Base-by-base conservation (phyloP, 1,140 invertebrate species). In the Pachypsylla venusta region DNA sequence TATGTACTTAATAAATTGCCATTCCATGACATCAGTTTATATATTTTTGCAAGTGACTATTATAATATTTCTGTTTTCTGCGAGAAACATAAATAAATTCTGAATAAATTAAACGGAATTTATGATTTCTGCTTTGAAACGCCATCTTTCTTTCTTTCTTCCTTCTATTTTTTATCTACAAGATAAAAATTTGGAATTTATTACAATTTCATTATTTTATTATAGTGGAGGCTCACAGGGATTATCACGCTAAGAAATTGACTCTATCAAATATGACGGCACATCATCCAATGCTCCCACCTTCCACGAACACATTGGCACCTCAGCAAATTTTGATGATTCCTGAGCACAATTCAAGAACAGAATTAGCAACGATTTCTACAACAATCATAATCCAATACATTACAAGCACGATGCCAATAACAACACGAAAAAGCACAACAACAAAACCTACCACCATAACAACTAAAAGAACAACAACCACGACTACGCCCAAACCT, bases 211-310 rank as follows among this genome's bases (percentile, higher is more conserved):
- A n/a, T n/a, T 10, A 35, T 66, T 20, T 59, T 59, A 62, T 76
- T 74, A 30, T 72, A 92, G 89, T 90, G 63, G 87, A 91, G 70
- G 85, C 88, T 4, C 88, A 91, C 70, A 86, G 85, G 70, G 85
- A 90, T 70, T 91, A 87, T 71, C 87, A 91, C 70, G 79, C 83
- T 67, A 81, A 82, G 64, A 80, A 65, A 60, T 72, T 64, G 59
- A 75, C 30, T n/a, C 30, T 35, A 35, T 35, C 30, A 7, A 35
- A 35, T n/a, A 35, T n/a, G 30, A 10, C 30, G 7, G 7, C 7
- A 7, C 30, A 35, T 35, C n/a, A 7, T n/a, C 30, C n/a, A n/a
- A 48, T 16, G 16, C 28, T 14, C 27, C 39, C 19, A 14, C 63
- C 22, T 19, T 28, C 13, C 57, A 62, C 26, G 26, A 22, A 39